Evolutionary conservation across 1,140 invertebrate species (phyloP), one percentile per base, ranked within the genome.

Genomic region (Leptinotarsa lineolata): DNA sequence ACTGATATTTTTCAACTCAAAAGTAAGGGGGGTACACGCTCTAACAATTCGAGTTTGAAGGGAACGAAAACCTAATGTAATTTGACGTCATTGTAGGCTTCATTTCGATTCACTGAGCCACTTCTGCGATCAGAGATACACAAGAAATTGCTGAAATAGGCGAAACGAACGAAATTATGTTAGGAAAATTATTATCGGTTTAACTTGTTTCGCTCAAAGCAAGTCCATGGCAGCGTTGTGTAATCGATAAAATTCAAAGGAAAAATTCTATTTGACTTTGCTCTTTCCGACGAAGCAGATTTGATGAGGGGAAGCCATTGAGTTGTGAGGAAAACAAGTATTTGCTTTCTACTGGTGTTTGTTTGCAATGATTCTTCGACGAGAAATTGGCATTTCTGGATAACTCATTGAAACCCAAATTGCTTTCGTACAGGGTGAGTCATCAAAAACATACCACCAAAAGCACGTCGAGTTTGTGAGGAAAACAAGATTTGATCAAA

Each of bases 181-280:
- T 54, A 54, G 48, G 16, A 54, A 54, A 54, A 54, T 54, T 54
- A 54, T 54, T 12, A 54, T 54, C 48, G 48, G n/a, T 54, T 54
- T 54, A 54, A 54, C 48, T 54, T 13, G 48, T 54, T 54, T 54
- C 48, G 6, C 48, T 54, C 48, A 54, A 54, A 54, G 48, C n/a
- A 54, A 18, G 16, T 54, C 48, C 48, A 54, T 54, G 48, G 15
- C n/a, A 16, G 48, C 15, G 48, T 16, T 18, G 48, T 54, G 48
- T 54, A 54, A 54, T 54, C 48, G 15, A 16, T 18, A 8, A 54
- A 54, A n/a, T 13, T 54, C 48, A 54, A 54, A 16, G 48, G 48
- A 54, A 18, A 54, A 54, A 54, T 54, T 54, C 6, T 54, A n/a
- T 54, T 18, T 54, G 30, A 39, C 30, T 39, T 39, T 39, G 30